These are phyloP conservation scores for Thera obeliscata DNA, from an alignment of 2,888 invertebrate genomes.

Conservation along the genomic window DNA sequence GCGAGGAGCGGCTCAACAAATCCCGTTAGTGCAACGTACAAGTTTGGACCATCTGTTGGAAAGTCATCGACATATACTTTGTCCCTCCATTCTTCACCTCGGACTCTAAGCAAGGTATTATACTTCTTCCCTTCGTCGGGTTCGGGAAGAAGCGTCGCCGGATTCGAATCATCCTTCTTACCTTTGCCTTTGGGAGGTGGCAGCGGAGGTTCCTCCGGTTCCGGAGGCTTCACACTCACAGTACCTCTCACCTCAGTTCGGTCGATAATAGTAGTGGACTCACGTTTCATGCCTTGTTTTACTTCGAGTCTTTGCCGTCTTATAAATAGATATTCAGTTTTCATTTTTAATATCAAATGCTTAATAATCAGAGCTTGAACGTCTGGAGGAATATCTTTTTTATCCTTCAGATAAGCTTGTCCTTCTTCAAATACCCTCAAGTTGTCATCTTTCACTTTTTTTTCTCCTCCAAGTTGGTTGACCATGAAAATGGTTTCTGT, in stretches of 20 bases:
- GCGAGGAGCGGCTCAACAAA: conserved; percentile 71
- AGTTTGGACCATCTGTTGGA: conserved; percentile 79
- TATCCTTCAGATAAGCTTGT: conserved; percentile 68
- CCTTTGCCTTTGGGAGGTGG: conserved; percentile 54
- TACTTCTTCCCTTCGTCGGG: conserved; percentile 70
- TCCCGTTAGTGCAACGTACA: conserved; percentile 82
- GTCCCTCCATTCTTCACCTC: conserved; percentile 84
- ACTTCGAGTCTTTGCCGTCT: conserved; percentile 68
- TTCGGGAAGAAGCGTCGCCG: conserved; percentile 41
- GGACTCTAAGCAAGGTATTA: conserved; percentile 74
- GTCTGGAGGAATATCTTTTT: conserved; percentile 72
- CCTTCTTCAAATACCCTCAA: conserved; percentile 75
- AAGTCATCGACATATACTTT: conserved; percentile 81
- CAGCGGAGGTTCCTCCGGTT: conserved; percentile 43
- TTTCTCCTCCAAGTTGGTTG: conserved; percentile 75
- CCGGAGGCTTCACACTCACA: conserved; percentile 53
- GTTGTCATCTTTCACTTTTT: conserved; percentile 71
- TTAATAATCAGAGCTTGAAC: conserved; percentile 73
- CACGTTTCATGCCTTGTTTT: conserved; percentile 66
- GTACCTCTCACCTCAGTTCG: conserved; percentile 66
- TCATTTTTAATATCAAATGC: conserved; percentile 74
- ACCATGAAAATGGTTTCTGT: conserved; percentile 79
- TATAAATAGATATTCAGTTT: conserved; percentile 73
- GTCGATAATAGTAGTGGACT: conserved; percentile 70
- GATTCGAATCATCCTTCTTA: conserved; percentile 53